Conservation (phyloP, 2,113 vertebrate genomes). For the Bos javanicus region DNA sequence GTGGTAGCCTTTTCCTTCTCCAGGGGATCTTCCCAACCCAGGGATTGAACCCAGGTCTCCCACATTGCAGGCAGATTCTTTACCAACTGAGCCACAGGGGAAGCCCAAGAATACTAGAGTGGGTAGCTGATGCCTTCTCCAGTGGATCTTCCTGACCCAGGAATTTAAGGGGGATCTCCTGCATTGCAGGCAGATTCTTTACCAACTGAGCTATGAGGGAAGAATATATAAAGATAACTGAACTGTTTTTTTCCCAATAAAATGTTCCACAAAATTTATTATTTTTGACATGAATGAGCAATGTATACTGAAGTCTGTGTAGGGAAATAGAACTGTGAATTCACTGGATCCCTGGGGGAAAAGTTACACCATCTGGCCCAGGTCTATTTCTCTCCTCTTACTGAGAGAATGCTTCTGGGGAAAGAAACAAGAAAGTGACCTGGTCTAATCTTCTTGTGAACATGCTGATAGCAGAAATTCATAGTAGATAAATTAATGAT, state of each 20-base stretch:
- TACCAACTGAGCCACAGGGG: neutral
- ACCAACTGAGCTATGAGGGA: neutral
- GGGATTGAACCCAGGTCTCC: neutral
- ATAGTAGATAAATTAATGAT: neutral
- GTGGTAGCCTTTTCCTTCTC: neutral
- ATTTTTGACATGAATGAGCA: constrained; percentile 1
- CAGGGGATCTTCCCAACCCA: neutral
- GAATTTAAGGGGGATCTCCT: neutral
- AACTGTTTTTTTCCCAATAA: neutral
- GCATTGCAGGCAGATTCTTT: neutral
- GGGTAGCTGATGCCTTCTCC: neutral
- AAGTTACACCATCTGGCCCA: neutral
- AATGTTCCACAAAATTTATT: neutral
- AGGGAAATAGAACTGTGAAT: neutral
- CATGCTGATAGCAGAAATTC: neutral
- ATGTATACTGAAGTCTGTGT: neutral
- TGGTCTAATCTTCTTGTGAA: neutral
- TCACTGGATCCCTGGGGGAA: neutral
- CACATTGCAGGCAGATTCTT: neutral
- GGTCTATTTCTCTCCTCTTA: neutral
- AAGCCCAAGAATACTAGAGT: neutral
- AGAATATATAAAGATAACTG: neutral
- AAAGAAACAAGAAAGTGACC: neutral
- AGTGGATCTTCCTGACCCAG: neutral
- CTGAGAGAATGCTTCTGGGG: neutral